Conservation (phyloP, 2,888 invertebrate species). For the Psylliodes chrysocephalus region DNA sequence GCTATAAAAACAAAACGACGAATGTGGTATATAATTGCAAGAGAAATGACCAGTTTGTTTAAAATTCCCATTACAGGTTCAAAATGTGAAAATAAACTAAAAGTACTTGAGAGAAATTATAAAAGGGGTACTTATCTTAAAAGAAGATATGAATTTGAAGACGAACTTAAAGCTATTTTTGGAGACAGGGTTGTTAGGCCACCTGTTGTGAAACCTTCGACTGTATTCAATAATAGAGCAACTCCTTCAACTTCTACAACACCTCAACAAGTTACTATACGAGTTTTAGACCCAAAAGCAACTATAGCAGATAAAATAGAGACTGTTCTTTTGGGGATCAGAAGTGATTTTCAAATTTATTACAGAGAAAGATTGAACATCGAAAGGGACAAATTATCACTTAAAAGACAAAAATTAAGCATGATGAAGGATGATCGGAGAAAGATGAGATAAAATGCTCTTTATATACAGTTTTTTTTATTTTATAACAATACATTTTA, state of each 20-base stretch:
- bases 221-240: neutral
- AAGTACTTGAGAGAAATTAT: conserved; percentile 36
- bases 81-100: conserved; percentile 36
- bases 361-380: conserved; percentile 25
- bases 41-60: conserved; percentile 20
- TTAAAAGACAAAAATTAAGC: conserved; percentile 23
- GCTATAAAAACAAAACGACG: conserved; percentile 33
- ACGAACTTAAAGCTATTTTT: conserved; percentile 26
- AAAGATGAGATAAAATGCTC: neutral
- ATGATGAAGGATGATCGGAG: neutral
- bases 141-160: conserved; percentile 10
- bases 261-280: conserved; percentile 5
- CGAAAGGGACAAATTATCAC: conserved; percentile 22
- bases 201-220: neutral
- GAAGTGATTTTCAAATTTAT: conserved; percentile 24
- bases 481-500: neutral
- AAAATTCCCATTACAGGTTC: conserved; percentile 19
- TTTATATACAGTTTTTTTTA: neutral
- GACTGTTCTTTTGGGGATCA: conserved; percentile 13
- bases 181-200: conserved; percentile 15
- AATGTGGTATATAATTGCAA: conserved; percentile 38
- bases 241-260: conserved; percentile 1
- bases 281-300: neutral
- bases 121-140: conserved; percentile 9
- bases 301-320: conserved; percentile 7